Base-by-base conservation (phyloP, 2,888 invertebrate species). In the Aporophyla lueneburgensis region DNA sequence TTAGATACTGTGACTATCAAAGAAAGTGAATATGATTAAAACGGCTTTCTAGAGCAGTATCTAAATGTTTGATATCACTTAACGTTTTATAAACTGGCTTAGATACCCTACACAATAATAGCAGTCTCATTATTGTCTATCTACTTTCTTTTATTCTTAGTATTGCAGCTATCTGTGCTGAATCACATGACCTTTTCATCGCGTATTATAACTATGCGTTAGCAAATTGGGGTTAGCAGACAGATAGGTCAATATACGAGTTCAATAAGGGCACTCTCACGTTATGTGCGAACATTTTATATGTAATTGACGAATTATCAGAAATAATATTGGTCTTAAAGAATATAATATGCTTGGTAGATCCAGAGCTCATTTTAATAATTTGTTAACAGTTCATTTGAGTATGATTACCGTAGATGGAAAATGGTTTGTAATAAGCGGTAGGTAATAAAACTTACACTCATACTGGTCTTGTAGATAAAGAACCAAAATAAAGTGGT, bases 151-250 rank as follows among this genome's bases (percentile, higher is more conserved):
- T 71, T 21, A 66, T 68, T 61, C 61, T 68, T 51, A 71, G 61
- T 63, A 81, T 51, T 65, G 49, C 40, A 53, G 65, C n/a, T 61
- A 65, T 59, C 53, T 76, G 75, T 59, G 80, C 80, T 59, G 49
- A 88, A 79, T 87, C 88, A 80, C 88, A 86, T 84, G 88, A 88
- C 87, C 85, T 88, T 83, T 78, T 76, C 46, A 62, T 59, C 27
- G 46, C 53, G 21, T 54, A 70, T 65, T 67, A 75, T 81, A 81
- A 83, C 68, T 73, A 71, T 56, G 58, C 56, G 79, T 84, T 85
- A 75, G 79, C 56, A 63, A 74, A 78, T 84, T 77, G 74, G 78
- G 85, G 82, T 80, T 78, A 74, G 74, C 65, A 86, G 71, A 73
- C 49, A 56, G 66, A 78, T 33, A 65, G 12, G 6, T 24, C 46